These are phyloP conservation scores for Podocnemis expansa DNA, from an alignment of 2,113 vertebrate genomes.

Conservation along the genomic window DNA sequence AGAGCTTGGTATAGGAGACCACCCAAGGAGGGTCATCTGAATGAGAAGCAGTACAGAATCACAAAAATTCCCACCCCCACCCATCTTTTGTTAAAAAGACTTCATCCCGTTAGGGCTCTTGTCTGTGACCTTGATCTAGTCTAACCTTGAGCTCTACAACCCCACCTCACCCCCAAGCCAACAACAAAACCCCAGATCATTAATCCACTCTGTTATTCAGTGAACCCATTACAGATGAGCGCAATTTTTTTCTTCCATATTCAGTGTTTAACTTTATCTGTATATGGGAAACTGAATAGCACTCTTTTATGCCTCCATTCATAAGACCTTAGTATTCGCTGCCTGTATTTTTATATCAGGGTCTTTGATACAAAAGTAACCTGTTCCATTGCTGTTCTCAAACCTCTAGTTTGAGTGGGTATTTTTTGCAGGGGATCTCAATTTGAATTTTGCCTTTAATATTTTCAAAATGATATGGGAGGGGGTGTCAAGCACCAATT, in stretches of 20 bases:
- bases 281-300: background rate
- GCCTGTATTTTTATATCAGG: background rate
- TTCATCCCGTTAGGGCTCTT: background rate
- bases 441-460: fast-evolving
- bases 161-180: background rate
- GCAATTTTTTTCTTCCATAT: background rate
- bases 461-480: background rate
- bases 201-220: background rate
- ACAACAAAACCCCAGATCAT: background rate
- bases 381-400: background rate
- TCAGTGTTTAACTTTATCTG: too few species aligned
- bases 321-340: slow-evolving; percentile 42
- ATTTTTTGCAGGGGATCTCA: background rate
- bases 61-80: too few species aligned
- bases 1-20: background rate
- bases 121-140: slow-evolving; percentile 8
- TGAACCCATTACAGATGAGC: background rate
- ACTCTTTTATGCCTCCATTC: background rate
- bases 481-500: background rate
- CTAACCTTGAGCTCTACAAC: background rate
- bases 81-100: background rate
- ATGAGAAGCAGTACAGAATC: background rate
- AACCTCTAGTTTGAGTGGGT: background rate
- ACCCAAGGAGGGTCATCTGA: background rate
- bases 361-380: too few species aligned